Evolutionary conservation across 2,888 invertebrate genomes (phyloP).

Genomic region (Cetonia aurata): DNA sequence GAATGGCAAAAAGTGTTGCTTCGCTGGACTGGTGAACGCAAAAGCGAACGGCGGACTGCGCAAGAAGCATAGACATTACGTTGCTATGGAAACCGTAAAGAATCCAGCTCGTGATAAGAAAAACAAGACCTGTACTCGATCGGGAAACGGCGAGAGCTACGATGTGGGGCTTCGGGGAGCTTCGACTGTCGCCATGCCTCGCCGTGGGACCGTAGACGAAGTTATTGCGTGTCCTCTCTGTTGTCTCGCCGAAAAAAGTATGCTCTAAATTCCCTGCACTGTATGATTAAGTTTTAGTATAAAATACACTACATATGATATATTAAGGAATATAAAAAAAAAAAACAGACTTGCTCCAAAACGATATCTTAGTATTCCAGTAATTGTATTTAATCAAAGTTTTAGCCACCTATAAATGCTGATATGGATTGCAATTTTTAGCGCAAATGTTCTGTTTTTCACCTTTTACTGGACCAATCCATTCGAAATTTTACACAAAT

Average conservation of each 20-base stretch:
- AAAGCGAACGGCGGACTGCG: constrained; percentile 38
- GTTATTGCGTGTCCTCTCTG: constrained; percentile 24
- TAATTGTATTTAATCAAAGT: no score
- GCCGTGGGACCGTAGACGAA: constrained; percentile 30
- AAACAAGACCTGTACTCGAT: constrained; percentile 45
- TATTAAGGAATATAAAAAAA: no score
- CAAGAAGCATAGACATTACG: constrained; percentile 45
- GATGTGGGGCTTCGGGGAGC: constrained; percentile 38
- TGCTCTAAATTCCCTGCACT: no score
- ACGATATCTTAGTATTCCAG: no score
- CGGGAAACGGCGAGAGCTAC: constrained; percentile 33
- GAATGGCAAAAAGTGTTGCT: constrained; percentile 25
- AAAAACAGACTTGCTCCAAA: no score
- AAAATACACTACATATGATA: no score
- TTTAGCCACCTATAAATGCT: no score
- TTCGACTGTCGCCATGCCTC: constrained; percentile 27
- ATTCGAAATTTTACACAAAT: no score
- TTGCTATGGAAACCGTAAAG: constrained; percentile 46
- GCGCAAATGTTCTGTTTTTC: no score
- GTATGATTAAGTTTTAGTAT: no score
- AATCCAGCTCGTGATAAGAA: constrained; percentile 46
- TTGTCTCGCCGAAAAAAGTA: constrained; percentile 13
- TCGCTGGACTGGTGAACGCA: constrained; percentile 25
- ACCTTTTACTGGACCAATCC: no score
- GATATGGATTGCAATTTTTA: no score